Percentiles rank a stretch among this genome's conserved stretches.
phyloP scores from a whole-genome alignment of 2,113 vertebrate genomes.

The Raphicerus campestris region DNA sequence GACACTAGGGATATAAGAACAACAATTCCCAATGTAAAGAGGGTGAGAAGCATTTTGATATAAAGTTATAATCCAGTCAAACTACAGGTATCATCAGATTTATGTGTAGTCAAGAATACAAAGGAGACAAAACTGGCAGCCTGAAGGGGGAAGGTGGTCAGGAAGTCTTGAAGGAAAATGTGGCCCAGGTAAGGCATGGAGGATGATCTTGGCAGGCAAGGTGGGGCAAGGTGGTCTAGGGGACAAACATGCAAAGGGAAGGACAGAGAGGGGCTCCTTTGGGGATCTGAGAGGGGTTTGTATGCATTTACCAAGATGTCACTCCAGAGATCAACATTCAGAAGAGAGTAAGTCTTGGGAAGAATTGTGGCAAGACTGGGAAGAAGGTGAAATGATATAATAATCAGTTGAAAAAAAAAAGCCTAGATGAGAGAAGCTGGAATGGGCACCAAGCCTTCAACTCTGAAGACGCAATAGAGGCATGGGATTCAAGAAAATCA shows the following conservation, averaged over 20 bases:
- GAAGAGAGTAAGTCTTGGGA: not conserved
- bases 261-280: not conserved
- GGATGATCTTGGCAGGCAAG: not conserved
- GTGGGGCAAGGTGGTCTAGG: not conserved
- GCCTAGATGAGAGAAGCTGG: not conserved
- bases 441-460: not conserved
- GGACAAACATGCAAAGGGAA: fast-evolving
- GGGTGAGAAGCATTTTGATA: not conserved
- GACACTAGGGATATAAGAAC: not conserved
- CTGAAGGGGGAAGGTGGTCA: not conserved
- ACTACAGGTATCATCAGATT: not conserved
- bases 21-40: no score
- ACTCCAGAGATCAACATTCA: not conserved
- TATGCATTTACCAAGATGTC: not conserved
- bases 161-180: not conserved
- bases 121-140: not conserved
- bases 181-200: not conserved
- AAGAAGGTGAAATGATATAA: not conserved
- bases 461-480: fast-evolving
- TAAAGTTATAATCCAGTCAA: not conserved
- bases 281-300: not conserved
- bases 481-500: not conserved
- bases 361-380: not conserved
- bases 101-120: not conserved
- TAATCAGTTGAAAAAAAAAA: not conserved